These are phyloP conservation scores for Australoheros facetus DNA, from an alignment of 2,797 vertebrate species.

Conservation along the genomic window DNA sequence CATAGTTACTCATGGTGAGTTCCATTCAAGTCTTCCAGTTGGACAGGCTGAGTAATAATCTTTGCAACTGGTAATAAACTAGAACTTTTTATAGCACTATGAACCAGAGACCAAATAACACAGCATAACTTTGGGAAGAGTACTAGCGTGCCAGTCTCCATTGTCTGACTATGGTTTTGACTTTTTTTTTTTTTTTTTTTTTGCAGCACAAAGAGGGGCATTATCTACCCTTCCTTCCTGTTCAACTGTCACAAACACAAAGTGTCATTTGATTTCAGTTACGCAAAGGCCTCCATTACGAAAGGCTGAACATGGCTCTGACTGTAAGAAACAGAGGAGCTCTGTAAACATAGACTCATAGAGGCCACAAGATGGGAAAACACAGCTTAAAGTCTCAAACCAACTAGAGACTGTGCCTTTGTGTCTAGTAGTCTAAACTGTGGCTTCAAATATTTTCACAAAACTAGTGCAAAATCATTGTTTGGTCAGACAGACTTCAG, in stretches of 20 bases:
- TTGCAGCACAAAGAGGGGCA: conserved; percentile 49
- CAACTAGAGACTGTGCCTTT: conserved; percentile 31
- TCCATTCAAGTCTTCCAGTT: not conserved
- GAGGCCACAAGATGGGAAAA: conserved; percentile 50
- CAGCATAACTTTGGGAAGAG: conserved; percentile 3
- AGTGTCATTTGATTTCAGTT: conserved; percentile 70
- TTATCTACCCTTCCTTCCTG: conserved; percentile 60
- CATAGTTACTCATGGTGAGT: not conserved
- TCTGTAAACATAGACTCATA: conserved; percentile 62
- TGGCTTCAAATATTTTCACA: conserved; percentile 37
- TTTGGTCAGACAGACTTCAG: conserved; percentile 15
- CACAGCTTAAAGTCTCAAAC: conserved; percentile 39
- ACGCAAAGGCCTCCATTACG: conserved; percentile 59
- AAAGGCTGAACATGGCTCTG: conserved; percentile 60
- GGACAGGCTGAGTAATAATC: not conserved
- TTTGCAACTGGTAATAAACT: conserved; percentile 11
- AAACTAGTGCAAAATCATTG: conserved; percentile 15
- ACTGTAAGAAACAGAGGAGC: conserved; percentile 64
- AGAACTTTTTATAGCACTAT: conserved; percentile 8
- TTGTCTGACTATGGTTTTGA: conserved; percentile 34
- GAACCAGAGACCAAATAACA: conserved; percentile 4
- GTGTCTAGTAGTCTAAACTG: conserved; percentile 40
- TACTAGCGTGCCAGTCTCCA: conserved; percentile 39
- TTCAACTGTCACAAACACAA: conserved; percentile 62
- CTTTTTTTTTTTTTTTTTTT: conserved; percentile 9